Evolutionary conservation across 2,797 vertebrate genomes (phyloP).

Genomic region (Enteromius afrohamiltoni): DNA sequence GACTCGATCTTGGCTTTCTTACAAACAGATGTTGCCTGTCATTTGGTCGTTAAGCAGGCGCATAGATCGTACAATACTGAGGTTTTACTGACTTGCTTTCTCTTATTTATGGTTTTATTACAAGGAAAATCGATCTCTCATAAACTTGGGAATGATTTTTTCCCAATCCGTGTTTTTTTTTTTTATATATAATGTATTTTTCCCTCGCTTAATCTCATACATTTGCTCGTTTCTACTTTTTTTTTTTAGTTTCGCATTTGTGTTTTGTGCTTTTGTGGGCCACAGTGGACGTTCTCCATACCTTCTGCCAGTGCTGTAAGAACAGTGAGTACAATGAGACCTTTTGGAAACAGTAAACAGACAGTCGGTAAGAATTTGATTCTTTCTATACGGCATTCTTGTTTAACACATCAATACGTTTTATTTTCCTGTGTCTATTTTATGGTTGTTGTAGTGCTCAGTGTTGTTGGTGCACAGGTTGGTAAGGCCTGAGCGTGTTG

Average conservation of each 20-base stretch:
- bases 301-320: conserved; percentile 57
- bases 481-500: conserved; percentile 42
- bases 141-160: conserved; percentile 62
- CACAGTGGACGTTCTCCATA: conserved; percentile 59
- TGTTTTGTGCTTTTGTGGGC: conserved; percentile 54
- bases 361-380: conserved; percentile 66
- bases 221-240: conserved; percentile 42
- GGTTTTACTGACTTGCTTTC: conserved; percentile 67
- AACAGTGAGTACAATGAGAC: conserved; percentile 57
- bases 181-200: conserved; percentile 33
- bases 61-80: conserved; percentile 77
- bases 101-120: conserved; percentile 61
- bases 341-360: conserved; percentile 64
- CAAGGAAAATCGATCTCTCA: conserved; percentile 62
- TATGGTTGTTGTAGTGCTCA: neutral
- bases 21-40: conserved; percentile 95
- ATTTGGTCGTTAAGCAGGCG: conserved; percentile 84
- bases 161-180: conserved; percentile 52
- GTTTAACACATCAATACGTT: conserved; percentile 4
- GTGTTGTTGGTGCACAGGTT: conserved; percentile 20
- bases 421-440: conserved; percentile 19
- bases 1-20: conserved; percentile 84
- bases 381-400: conserved; percentile 59
- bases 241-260: conserved; percentile 42
- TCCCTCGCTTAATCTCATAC: conserved; percentile 30